Percentiles rank a stretch among this genome's conserved stretches.
Evolutionary conservation across 2,797 vertebrate genomes (phyloP).

Genomic region (Sebastes goodei): DNA sequence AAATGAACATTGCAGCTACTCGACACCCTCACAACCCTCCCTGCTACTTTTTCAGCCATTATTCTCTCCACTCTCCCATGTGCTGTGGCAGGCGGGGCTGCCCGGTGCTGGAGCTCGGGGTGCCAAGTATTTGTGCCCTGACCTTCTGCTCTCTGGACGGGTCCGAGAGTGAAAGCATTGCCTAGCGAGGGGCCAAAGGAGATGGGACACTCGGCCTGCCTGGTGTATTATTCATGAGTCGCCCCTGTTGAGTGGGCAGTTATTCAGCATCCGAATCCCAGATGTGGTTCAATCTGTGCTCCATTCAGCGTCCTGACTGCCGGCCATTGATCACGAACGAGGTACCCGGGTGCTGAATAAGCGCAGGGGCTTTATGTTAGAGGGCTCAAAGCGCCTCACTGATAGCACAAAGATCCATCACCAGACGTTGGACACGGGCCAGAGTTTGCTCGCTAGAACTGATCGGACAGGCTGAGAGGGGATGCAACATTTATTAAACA

Average conservation of each 20-base stretch:
- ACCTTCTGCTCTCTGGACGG: constrained; percentile 55
- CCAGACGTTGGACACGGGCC: constrained; percentile 57
- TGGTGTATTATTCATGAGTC: constrained; percentile 78
- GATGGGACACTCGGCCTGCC: constrained; percentile 52
- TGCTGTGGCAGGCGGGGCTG: constrained; percentile 14
- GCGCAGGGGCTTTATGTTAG: constrained; percentile 78
- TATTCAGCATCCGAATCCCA: constrained; percentile 78
- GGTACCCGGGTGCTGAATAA: constrained; percentile 85
- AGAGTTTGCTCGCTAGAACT: constrained; percentile 45
- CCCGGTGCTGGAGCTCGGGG: constrained; percentile 10
- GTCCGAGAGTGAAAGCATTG: constrained; percentile 51
- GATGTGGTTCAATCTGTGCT: constrained; percentile 83
- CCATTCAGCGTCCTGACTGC: constrained; percentile 79
- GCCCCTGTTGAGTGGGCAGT: constrained; percentile 75
- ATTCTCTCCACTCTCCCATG: constrained; percentile 8
- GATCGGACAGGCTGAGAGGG: constrained; percentile 41
- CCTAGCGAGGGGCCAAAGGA: constrained; percentile 58
- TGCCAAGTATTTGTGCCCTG: constrained; percentile 49
- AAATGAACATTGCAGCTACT: background rate
- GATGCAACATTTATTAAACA: constrained; percentile 55
- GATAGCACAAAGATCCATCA: constrained; percentile 83
- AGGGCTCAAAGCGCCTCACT: constrained; percentile 76
- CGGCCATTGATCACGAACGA: constrained; percentile 85
- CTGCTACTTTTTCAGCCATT: constrained; percentile 12
- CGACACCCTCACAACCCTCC: background rate